Base-by-base conservation (phyloP, 2,888 invertebrate genomes). In the Meteorus colon region DNA sequence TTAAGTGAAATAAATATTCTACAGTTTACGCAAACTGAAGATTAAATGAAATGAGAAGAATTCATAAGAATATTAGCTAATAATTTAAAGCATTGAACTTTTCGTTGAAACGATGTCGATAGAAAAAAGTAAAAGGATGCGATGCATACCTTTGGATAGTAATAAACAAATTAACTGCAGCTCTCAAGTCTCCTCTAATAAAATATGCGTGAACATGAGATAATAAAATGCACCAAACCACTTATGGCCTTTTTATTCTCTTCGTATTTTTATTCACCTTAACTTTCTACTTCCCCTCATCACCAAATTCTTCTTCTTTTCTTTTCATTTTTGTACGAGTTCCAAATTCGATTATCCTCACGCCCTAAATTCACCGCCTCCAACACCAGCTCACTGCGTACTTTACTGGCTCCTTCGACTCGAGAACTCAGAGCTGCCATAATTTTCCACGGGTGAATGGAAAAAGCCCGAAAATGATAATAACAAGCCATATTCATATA, bases 161-260 rank as follows among this genome's bases (percentile, higher is more conserved):
- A 48, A 68, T 29, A 16, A 72, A 72, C 37, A 41, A 73, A 73
- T 73, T 73, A 66, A 67, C 67, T 60, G 29, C 60, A 31, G 31
- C 45, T 62, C n/a, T 27, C 24, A 29, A 62, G 45, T 62, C 45
- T 19, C 37, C 62, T 45, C 63, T 59, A 66, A 73, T 73, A 73
- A 73, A 73, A 73, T 73, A 73, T 59, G 55, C 66, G 19, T 29
- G 41, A 55, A 29, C 12, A 41, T 41, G 19, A 24, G 55, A 24
- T 73, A 73, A 73, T 73, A 65, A 73, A 73, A 73, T 48, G 34
- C 19, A 48, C 34, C 65, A 14, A 51, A 51, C 73, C 37, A 65
- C 37, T 34, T 65, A 65, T 34, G 37, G 31, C 19, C 37, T 65
- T 65, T 37, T 37, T 27, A 31, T 29, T 63, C 29, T 63, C 3